Evolutionary conservation across 2,888 invertebrate species (phyloP).

Genomic region (Torymus aiolomorphi): DNA sequence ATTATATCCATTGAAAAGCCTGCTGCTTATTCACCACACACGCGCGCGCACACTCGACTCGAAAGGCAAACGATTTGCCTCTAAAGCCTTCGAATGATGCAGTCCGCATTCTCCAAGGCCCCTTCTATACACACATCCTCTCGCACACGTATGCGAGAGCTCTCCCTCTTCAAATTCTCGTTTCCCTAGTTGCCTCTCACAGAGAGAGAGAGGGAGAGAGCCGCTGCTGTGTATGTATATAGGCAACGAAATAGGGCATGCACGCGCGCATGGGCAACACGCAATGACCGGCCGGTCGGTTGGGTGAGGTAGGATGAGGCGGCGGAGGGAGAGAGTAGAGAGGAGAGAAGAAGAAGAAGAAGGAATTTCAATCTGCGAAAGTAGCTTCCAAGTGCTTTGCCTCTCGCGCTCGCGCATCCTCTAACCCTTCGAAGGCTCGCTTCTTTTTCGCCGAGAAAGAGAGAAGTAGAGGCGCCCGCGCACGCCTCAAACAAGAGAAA

Average conservation of each 20-base stretch:
- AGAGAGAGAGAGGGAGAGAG: conserved; percentile 4
- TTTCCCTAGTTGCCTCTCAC: too few species aligned
- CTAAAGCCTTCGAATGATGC: conserved; percentile 25
- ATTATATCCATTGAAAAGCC: neutral
- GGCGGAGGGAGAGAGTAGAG: too few species aligned
- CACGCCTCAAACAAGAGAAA: conserved; percentile 15
- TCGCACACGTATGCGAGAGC: neutral
- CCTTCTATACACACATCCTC: neutral
- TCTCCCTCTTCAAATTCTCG: too few species aligned
- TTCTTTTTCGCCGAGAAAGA: conserved; percentile 7
- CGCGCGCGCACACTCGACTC: neutral
- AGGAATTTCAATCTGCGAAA: conserved; percentile 56
- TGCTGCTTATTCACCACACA: neutral
- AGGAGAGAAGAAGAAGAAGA: neutral
- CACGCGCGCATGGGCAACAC: too few species aligned
- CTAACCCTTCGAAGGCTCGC: conserved; percentile 14
- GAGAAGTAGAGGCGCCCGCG: too few species aligned
- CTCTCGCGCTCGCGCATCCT: neutral
- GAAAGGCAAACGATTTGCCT: conserved; percentile 5
- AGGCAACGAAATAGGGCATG: too few species aligned
- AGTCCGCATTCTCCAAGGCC: conserved; percentile 15
- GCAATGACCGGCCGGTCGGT: too few species aligned
- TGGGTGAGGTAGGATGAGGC: too few species aligned
- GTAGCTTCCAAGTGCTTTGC: conserved; percentile 50
- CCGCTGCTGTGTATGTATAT: neutral